These are phyloP conservation scores for Leuctra nigra DNA, from an alignment of 2,888 invertebrate species.

Conservation along the genomic window DNA sequence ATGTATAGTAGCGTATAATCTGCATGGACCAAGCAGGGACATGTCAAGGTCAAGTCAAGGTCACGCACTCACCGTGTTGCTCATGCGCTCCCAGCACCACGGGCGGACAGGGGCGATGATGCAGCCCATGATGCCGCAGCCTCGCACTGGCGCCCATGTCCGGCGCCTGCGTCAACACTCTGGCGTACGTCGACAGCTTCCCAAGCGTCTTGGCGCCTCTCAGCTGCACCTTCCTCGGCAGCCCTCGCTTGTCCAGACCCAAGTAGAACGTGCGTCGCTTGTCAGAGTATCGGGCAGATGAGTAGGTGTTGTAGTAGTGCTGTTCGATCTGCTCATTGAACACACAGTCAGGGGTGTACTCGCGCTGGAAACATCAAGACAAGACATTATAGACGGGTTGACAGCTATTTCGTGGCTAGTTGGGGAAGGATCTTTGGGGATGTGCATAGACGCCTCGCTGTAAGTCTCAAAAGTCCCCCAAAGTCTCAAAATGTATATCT, in stretches of 20 bases:
- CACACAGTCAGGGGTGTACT: slow-evolving; percentile 73
- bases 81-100: slow-evolving; percentile 11
- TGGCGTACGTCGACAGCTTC: slow-evolving; percentile 65
- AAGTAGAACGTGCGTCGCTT: slow-evolving; percentile 62
- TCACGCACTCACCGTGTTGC: too few relatives aligned
- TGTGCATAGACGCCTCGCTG: too few relatives aligned
- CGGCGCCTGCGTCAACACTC: slow-evolving; percentile 55
- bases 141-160: slow-evolving; percentile 35
- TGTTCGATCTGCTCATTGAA: slow-evolving; percentile 82
- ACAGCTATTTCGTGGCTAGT: too few relatives aligned
- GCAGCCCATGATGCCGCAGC: slow-evolving; percentile 26
- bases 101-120: slow-evolving; percentile 27
- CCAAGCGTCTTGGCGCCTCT: slow-evolving; percentile 61
- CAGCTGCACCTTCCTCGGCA: slow-evolving; percentile 65
- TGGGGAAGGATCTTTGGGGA: too few relatives aligned
- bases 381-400: too few relatives aligned
- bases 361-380: slow-evolving; percentile 64
- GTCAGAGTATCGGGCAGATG: slow-evolving; percentile 65
- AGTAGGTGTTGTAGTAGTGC: slow-evolving; percentile 81
- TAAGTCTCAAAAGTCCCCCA: too few relatives aligned
- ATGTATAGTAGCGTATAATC: too few relatives aligned
- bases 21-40: too few relatives aligned
- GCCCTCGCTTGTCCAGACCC: slow-evolving; percentile 67
- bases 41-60: too few relatives aligned
- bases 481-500: too few relatives aligned